Evolutionary conservation across 2,113 vertebrate species (phyloP).

Genomic region (Andinoacara biseriatus): DNA sequence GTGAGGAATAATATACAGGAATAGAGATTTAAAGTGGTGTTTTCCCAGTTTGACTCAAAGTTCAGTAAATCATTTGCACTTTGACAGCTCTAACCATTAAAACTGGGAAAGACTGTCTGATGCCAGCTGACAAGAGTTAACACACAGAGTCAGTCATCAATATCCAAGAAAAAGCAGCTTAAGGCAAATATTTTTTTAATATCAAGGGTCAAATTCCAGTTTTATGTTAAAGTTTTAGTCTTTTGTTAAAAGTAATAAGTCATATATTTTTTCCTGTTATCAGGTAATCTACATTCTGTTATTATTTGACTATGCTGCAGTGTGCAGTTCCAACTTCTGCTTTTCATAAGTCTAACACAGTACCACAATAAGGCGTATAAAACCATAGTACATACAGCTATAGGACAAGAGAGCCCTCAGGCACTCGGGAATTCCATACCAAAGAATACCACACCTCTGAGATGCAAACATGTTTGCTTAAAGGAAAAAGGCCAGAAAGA

Average conservation of each 20-base stretch:
- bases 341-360: neutral
- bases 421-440: neutral
- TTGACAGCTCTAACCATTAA: neutral
- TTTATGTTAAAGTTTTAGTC: neutral
- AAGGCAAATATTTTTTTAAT: neutral
- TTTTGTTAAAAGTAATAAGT: neutral
- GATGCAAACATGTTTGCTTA: neutral
- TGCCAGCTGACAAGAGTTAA: neutral
- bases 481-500: neutral
- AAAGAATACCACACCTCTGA: neutral
- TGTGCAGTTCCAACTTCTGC: neutral
- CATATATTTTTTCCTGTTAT: too few species aligned
- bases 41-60: constrained; percentile 14
- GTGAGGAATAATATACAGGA: neutral
- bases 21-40: neutral
- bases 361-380: neutral
- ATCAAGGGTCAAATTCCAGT: neutral
- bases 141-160: neutral
- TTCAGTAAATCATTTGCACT: neutral
- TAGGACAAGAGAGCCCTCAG: neutral
- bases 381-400: neutral
- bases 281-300: neutral
- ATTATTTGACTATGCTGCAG: neutral
- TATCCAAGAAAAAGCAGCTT: neutral
- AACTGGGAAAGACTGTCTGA: neutral